Conservation (phyloP, 2,888 invertebrate species). For the Ennomos fuscantarius region DNA sequence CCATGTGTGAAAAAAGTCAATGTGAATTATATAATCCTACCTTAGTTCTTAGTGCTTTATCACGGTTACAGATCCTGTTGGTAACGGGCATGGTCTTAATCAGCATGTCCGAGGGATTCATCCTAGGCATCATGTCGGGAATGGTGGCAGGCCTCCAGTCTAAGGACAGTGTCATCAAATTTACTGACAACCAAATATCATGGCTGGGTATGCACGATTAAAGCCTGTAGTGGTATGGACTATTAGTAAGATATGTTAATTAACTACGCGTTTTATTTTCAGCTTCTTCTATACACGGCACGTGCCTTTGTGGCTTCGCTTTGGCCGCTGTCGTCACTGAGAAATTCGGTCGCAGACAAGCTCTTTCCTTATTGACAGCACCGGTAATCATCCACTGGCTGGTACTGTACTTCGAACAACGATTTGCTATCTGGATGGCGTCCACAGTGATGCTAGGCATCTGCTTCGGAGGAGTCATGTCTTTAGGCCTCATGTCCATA, state of each 20-base stretch:
- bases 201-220: conserved; percentile 30
- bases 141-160: conserved; percentile 35
- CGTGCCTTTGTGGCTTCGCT: conserved; percentile 35
- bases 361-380: conserved; percentile 29
- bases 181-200: conserved; percentile 34
- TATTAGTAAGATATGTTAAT: too few species aligned
- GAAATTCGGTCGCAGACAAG: conserved; percentile 33
- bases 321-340: conserved; percentile 36
- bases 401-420: conserved; percentile 37
- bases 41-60: not conserved
- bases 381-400: conserved; percentile 42
- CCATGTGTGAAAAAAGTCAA: too few species aligned
- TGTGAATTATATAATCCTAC: too few species aligned
- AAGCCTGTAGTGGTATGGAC: too few species aligned
- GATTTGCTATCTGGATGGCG: conserved; percentile 32
- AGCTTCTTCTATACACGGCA: conserved; percentile 38
- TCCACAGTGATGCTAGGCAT: conserved; percentile 43
- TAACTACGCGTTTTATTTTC: conserved; percentile 18
- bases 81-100: conserved; percentile 24
- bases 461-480: conserved; percentile 40
- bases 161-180: conserved; percentile 19
- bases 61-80: conserved; percentile 14
- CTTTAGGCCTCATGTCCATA: conserved; percentile 34
- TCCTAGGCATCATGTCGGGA: conserved; percentile 39
- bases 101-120: conserved; percentile 36